Conservation (phyloP, 2,797 vertebrate genomes). For the Oreochromis mossambicus region DNA sequence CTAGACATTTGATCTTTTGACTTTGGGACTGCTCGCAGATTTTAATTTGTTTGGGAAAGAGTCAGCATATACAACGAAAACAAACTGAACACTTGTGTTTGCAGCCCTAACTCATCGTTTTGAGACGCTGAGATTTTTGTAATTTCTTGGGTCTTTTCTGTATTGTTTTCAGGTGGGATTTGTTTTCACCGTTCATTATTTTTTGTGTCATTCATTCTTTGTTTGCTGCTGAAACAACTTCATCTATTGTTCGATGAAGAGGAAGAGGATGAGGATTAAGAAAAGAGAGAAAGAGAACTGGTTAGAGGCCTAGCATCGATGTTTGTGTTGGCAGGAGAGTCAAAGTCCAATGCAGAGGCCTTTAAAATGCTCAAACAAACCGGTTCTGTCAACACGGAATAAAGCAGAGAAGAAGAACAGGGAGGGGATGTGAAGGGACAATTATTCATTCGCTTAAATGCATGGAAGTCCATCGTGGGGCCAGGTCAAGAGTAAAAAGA, state of each 20-base stretch:
- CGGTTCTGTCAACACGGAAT: constrained; percentile 8
- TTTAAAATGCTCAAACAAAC: constrained; percentile 17
- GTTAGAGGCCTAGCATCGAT: constrained; percentile 29
- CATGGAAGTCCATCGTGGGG: neutral
- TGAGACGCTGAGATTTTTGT: neutral
- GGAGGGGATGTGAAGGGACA: neutral
- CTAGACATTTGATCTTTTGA: neutral
- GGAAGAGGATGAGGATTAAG: constrained; percentile 21
- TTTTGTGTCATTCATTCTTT: neutral
- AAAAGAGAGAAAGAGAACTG: constrained; percentile 23
- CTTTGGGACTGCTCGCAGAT: neutral
- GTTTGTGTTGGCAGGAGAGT: constrained; percentile 46
- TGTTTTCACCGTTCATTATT: neutral
- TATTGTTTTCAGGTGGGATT: neutral
- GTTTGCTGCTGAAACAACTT: neutral
- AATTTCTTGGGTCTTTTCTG: neutral
- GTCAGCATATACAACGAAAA: neutral
- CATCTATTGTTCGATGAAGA: neutral
- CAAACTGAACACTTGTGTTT: neutral
- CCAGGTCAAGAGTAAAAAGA: neutral
- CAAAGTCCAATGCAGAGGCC: constrained; percentile 2
- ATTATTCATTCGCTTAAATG: neutral
- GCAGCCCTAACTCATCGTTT: neutral
- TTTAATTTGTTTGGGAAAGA: neutral
- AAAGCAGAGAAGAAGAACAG: neutral